phyloP scores from a whole-genome alignment of 64 coral and sea anemone species.

The Stylophora pistillata region DNA sequence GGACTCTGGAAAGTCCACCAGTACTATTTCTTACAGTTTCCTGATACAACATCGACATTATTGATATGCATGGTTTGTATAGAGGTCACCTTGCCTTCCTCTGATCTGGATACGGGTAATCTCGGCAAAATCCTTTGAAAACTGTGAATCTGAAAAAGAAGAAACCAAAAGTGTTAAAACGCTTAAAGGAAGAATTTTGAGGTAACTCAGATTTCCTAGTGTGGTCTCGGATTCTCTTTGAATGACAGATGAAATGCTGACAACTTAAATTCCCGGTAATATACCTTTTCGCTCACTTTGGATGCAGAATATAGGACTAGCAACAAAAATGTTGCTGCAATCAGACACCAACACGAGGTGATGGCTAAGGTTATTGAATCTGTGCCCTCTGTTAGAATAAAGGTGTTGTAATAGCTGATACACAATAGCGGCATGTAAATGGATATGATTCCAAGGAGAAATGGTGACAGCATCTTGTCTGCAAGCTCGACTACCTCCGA shows the following conservation, averaged over 20 bases:
- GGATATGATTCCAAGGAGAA: neutral
- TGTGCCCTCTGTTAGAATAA: neutral
- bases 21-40: neutral
- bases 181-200: neutral
- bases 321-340: neutral
- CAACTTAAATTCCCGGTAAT: neutral
- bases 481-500: neutral
- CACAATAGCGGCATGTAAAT: neutral
- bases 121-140: neutral
- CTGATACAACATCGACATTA: neutral
- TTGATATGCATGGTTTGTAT: too few relatives aligned
- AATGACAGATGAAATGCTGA: neutral
- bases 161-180: neutral
- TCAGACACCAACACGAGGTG: neutral
- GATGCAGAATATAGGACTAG: slow-evolving; percentile 1
- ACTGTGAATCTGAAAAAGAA: neutral
- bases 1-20: too few relatives aligned
- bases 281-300: slow-evolving; percentile 11
- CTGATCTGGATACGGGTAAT: neutral
- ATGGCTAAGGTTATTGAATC: neutral
- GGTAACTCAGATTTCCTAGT: too few relatives aligned
- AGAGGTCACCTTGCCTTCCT: neutral
- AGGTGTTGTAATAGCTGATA: neutral
- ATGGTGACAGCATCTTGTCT: neutral
- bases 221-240: too few relatives aligned